phyloP scores from a whole-genome alignment of 2,888 invertebrate species.

The Oxycera nigricornis region DNA sequence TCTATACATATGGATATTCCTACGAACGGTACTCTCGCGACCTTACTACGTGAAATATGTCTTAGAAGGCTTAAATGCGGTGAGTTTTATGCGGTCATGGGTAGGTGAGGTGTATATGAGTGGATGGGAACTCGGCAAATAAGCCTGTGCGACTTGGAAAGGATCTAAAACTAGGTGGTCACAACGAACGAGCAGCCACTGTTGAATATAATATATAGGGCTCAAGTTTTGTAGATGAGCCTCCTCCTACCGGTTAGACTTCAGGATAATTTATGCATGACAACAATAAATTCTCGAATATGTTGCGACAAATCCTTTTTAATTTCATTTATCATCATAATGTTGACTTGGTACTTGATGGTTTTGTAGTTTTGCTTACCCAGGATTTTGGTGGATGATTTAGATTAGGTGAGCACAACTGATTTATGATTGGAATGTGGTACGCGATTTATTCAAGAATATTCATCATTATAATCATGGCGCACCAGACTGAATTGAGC shows the following conservation, averaged over 20 bases:
- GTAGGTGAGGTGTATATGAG: background rate
- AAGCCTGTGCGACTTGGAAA: background rate
- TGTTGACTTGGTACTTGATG: slow-evolving; percentile 32
- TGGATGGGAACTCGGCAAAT: background rate
- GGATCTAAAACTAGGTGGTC: background rate
- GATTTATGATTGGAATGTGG: background rate
- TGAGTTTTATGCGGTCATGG: background rate
- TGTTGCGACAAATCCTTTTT: slow-evolving; percentile 38
- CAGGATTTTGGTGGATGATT: background rate
- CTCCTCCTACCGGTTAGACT: too few species aligned
- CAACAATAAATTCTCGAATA: slow-evolving; percentile 34
- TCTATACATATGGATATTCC: too few species aligned
- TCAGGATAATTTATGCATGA: slow-evolving; percentile 23
- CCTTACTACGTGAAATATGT: background rate
- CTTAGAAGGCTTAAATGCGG: slow-evolving; percentile 13
- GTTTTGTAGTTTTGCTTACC: slow-evolving; percentile 2
- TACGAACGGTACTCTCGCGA: too few species aligned
- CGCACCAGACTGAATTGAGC: too few species aligned
- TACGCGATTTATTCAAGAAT: too few species aligned
- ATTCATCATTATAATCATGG: too few species aligned
- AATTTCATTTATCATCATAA: slow-evolving; percentile 39
- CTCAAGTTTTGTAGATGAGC: background rate
- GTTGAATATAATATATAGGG: too few species aligned
- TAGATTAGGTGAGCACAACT: background rate
- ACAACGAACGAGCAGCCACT: background rate